Evolutionary conservation across 2,888 invertebrate species (phyloP), one percentile per base, ranked within the genome.

Genomic region (Diachrysia chrysitis): DNA sequence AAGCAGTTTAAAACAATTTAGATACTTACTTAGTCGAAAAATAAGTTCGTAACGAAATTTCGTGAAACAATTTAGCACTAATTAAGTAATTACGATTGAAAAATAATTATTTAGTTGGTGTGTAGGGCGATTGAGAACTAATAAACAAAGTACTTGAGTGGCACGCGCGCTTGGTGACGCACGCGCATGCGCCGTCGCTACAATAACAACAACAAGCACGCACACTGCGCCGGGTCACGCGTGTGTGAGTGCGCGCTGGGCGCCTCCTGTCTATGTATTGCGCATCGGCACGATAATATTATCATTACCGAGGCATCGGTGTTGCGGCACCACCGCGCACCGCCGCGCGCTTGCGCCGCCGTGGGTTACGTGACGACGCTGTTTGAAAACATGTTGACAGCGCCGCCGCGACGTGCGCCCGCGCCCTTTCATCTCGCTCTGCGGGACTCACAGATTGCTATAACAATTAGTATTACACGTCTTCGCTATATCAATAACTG

Each of bases 361-460:
- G n/a, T n/a, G n/a, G n/a, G n/a, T n/a, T n/a, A n/a, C n/a, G n/a
- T n/a, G n/a, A n/a, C n/a, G n/a, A n/a, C 53, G 58, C 59, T 25
- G 54, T 63, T 76, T 59, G 19, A 68, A 71, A 76, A 69, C 76
- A 79, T 77, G 76, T 79, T 79, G 63, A 68, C 32, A 32, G 32
- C 58, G 29, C n/a, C n/a, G n/a, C 29, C 64, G 57, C 54, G 46
- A 46, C 14, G 21, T 46, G 19, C 58, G 25, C 29, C 23, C 23
- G 42, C 53, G 46, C 42, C 14, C 25, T 25, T 5, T 16, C 17
- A n/a, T 29, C 25, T 10, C 19, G 17, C 21, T 10, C 32, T 17
- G 42, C 37, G 19, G 54, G n/a, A n/a, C n/a, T 42, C 10, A 32
- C 32, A 10, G 32, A 32, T n/a, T 3, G 3, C 6, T 42, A 42